Base-by-base conservation (phyloP, 1,140 invertebrate species). In the Drosophila grimshawi region DNA sequence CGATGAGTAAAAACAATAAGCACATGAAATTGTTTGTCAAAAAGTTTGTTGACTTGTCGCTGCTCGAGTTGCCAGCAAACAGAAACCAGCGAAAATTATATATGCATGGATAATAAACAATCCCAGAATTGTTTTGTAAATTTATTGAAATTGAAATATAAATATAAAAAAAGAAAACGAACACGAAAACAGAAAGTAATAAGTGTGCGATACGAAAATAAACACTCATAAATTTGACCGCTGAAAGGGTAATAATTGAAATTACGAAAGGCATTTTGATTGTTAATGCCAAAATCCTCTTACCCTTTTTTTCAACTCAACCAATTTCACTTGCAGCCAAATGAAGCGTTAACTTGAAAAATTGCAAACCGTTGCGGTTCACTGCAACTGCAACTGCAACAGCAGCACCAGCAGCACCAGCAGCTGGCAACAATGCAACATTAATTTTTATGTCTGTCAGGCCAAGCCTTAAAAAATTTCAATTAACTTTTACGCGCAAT, bases 281-380 rank as follows among this genome's bases (percentile, higher is more conserved):
- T 59, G 41, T 45, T 59, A 59, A 45, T 60, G 56, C 30, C 56
- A 19, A 19, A 39, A 33, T 45, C 37, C 41, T 65, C 30, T 41
- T 27, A 39, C 30, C 27, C 19, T 10, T 3, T 45, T 48, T 32
- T 19, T 11, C 4, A n/a, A 37, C 32, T 45, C 52, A 49, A 73
- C 73, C 59, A 80, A 85, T 80, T 86, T 81, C 81, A 82, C 82
- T 81, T 72, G 67, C 55, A 76, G 60, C 79, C 83, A 86, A 86
- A 86, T 86, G 83, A 86, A 82, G 83, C 83, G 83, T 86, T 86
- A 88, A 77, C 64, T 80, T 67, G 41, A 57, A 64, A 79, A 86
- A 89, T 83, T 88, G 83, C 83, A 77, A 86, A 51, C 67, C 66
- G 85, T 85, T 81, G 86, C 81, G 85, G 85, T 88, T 86, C 83